These are phyloP conservation scores for Heliangelus exortis DNA, from an alignment of 2,797 vertebrate species.

Conservation along the genomic window DNA sequence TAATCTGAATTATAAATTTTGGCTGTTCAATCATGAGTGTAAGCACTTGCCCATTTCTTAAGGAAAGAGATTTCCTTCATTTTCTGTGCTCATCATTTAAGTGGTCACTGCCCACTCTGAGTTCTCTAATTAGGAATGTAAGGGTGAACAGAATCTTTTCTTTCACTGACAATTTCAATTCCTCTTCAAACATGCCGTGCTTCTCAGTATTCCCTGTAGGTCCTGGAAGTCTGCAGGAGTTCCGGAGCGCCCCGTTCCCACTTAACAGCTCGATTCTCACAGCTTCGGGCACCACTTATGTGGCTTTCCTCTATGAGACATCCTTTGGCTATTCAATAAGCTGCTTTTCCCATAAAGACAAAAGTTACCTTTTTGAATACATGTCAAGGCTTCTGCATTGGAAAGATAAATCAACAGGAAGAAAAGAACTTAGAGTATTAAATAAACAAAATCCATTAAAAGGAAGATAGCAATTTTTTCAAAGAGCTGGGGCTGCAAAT, in stretches of 20 bases:
- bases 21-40: not conserved
- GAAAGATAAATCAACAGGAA: constrained; percentile 61
- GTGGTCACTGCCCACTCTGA: constrained; percentile 13
- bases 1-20: not conserved
- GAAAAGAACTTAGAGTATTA: constrained; percentile 52
- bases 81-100: constrained; percentile 41
- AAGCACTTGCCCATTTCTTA: not conserved
- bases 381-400: constrained; percentile 43
- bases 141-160: constrained; percentile 59
- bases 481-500: not conserved
- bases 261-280: constrained; percentile 59
- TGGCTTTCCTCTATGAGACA: constrained; percentile 34
- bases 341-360: constrained; percentile 61
- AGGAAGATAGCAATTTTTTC: constrained; percentile 21
- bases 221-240: constrained; percentile 54
- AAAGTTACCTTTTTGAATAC: constrained; percentile 68
- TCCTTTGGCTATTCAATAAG: constrained; percentile 65
- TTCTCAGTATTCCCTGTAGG: constrained; percentile 40
- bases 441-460: constrained; percentile 42
- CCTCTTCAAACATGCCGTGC: constrained; percentile 52
- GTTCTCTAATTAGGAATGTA: constrained; percentile 61
- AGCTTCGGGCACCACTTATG: constrained; percentile 54
- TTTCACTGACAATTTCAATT: constrained; percentile 59
- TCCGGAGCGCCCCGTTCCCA: constrained; percentile 51
- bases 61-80: constrained; percentile 1